Evolutionary conservation across 2,888 invertebrate genomes (phyloP), one percentile per base, ranked within the genome.

Genomic region (Tiphia femorata): DNA sequence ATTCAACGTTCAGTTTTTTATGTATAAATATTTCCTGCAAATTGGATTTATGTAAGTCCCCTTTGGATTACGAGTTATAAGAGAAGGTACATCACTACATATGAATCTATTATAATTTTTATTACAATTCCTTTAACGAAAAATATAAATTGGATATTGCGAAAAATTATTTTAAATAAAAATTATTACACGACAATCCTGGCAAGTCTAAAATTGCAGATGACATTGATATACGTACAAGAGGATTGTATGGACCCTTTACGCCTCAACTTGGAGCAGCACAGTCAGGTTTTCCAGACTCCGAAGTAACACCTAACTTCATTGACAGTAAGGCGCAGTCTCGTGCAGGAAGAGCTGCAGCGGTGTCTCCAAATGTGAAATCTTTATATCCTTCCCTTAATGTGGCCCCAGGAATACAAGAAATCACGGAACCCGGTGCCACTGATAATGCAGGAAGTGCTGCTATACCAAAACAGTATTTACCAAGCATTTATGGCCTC

Each of bases 401-500:
- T n/a, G 78, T 77, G 52, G 78, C 78, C 43, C 61, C 73, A 5
- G 73, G 74, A 33, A 54, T 54, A 23, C 51, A 64, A 23, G 12
- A 44, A 10, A 41, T 37, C 21, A 5, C 37, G 8, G 14, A 50
- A 2, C 41, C 21, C 2, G 33, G 53, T 19, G 54, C 41, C 44
- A 5, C 47, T 51, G 23, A 38, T 21, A 23, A 48, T 49, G n/a
- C 25, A 7, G 38, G 29, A 23, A 33, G 72, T 72, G n/a, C n/a
- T n/a, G n/a, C n/a, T n/a, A n/a, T n/a, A n/a, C n/a, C n/a, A 0
- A 73, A 72, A 35, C 64, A 72, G 46, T 78, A 66, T 49, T 33
- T 77, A 8, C 73, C 79, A 5, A 76, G 74, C 19, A 70, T n/a
- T n/a, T n/a, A n/a, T n/a, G n/a, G n/a, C n/a, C n/a, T 74, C 66